Evolutionary conservation across 2,888 invertebrate species (phyloP).

Genomic region (Hemistola chrysoprasaria): DNA sequence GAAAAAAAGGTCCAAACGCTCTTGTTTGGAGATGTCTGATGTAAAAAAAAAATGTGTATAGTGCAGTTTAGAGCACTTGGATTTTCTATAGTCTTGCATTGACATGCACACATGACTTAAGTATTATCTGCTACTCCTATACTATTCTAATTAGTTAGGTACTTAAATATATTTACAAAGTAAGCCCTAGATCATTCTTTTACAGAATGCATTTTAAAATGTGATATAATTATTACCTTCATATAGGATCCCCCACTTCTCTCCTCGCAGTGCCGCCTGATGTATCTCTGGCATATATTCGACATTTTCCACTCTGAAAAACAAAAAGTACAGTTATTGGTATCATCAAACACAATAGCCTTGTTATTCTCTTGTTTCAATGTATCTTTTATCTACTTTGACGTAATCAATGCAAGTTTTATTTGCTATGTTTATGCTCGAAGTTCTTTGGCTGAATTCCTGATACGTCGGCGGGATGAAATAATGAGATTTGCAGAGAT

Average conservation of each 20-base stretch:
- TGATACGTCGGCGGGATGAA: slow-evolving; percentile 8
- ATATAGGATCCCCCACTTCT: slow-evolving; percentile 70
- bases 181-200: no score
- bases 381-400: slow-evolving; percentile 25
- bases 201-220: no score
- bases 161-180: neutral
- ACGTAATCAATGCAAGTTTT: slow-evolving; percentile 23
- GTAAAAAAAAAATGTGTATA: no score
- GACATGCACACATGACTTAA: no score
- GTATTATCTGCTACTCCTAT: no score
- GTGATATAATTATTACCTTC: slow-evolving; percentile 47
- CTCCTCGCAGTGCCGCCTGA: slow-evolving; percentile 63
- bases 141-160: no score
- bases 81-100: no score
- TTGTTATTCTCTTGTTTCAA: slow-evolving; percentile 29
- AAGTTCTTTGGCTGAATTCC: slow-evolving; percentile 6
- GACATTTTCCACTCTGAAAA: slow-evolving; percentile 73
- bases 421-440: slow-evolving; percentile 23
- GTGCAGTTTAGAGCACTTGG: no score
- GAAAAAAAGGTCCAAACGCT: no score
- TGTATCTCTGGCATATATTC: slow-evolving; percentile 70
- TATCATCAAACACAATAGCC: slow-evolving; percentile 23
- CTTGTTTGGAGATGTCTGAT: no score
- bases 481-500: slow-evolving; percentile 5
- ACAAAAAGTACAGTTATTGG: slow-evolving; percentile 33